phyloP scores from a whole-genome alignment of 2,797 vertebrate genomes.

The Tadarida brasiliensis region DNA sequence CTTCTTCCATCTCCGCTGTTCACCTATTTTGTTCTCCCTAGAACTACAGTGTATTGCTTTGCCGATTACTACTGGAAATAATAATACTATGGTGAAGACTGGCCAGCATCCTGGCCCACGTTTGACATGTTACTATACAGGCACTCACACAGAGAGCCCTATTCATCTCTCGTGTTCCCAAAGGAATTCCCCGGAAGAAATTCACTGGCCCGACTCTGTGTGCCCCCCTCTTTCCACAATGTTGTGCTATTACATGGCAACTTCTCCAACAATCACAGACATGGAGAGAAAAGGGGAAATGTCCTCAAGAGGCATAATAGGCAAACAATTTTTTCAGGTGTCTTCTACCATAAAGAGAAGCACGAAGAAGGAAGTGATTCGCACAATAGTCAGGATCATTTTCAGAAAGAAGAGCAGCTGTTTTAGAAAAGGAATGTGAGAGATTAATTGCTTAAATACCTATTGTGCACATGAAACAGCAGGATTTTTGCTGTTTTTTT shows the following conservation, averaged over 20 bases:
- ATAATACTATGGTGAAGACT: not conserved
- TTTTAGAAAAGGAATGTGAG: not conserved
- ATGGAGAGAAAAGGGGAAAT: not conserved
- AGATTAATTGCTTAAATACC: not conserved
- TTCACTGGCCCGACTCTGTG: not conserved
- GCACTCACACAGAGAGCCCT: not conserved
- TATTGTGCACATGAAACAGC: not conserved
- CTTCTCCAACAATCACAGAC: not conserved
- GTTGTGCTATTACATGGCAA: not conserved
- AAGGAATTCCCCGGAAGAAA: not conserved
- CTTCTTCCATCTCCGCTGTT: not conserved
- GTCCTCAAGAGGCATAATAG: not conserved
- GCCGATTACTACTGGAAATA: not conserved
- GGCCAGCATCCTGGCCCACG: not conserved
- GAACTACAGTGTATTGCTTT: not conserved
- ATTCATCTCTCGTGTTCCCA: not conserved
- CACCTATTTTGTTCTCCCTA: not conserved
- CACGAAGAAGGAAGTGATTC: slow-evolving; percentile 3
- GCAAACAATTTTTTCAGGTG: not conserved
- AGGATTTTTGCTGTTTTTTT: not conserved
- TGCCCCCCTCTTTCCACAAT: not conserved
- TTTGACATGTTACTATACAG: not conserved
- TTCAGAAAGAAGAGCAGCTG: not conserved
- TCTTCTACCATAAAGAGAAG: not conserved
- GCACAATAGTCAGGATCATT: not conserved